phyloP scores from a whole-genome alignment of 2,888 invertebrate species.

The Melanostoma scalare region DNA sequence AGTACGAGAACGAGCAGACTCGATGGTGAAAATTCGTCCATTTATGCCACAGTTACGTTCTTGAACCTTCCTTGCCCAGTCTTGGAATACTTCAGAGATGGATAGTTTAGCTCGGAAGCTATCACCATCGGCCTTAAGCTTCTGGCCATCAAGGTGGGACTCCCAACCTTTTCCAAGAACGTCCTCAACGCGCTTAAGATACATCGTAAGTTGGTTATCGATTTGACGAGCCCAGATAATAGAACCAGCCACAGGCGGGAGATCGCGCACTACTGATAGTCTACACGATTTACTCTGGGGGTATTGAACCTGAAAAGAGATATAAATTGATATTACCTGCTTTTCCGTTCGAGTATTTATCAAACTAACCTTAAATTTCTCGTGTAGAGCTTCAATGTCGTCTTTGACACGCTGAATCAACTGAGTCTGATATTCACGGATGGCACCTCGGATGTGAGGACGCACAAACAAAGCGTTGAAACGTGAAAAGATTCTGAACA shows the following conservation, averaged over 20 bases:
- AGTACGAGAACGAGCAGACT: conserved; percentile 88
- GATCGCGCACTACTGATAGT: conserved; percentile 94
- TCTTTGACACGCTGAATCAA: conserved; percentile 99
- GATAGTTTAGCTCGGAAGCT: conserved; percentile 98
- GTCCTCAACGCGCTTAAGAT: conserved; percentile 98
- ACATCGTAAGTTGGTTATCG: conserved; percentile 97
- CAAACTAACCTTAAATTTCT: conserved; percentile 94
- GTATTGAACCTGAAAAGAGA: conserved; percentile 90
- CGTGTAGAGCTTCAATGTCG: conserved; percentile 98
- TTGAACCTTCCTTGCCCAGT: conserved; percentile 97
- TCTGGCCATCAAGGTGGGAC: conserved; percentile 99
- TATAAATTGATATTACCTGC: conserved; percentile 16
- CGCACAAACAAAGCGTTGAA: conserved; percentile 99
- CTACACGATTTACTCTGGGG: conserved; percentile 96
- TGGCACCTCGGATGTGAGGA: conserved; percentile 99
- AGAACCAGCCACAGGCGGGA: conserved; percentile 98
- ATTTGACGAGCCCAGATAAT: conserved; percentile 99
- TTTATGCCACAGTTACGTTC: conserved; percentile 96
- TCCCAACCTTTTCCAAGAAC: conserved; percentile 99
- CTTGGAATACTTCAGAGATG: conserved; percentile 98
- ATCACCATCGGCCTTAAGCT: conserved; percentile 98
- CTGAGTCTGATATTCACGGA: conserved; percentile 99
- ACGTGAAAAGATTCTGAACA: conserved; percentile 99
- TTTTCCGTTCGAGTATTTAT: background rate
- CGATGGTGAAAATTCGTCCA: conserved; percentile 96